phyloP scores from a whole-genome alignment of 2,888 invertebrate species.

The Leptinotarsa haldemani region DNA sequence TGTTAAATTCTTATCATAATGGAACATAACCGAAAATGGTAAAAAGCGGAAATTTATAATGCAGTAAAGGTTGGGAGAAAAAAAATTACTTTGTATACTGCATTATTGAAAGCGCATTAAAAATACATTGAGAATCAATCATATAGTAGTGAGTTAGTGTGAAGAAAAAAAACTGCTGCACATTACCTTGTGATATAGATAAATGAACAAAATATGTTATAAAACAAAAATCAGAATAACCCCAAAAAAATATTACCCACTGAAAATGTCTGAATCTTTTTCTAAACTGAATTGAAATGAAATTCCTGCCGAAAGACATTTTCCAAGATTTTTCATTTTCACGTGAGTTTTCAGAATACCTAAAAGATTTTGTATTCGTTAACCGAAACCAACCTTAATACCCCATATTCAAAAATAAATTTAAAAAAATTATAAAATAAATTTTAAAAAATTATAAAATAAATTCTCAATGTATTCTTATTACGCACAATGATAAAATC shows the following conservation, averaged over 20 bases:
- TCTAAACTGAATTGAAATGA: too few species aligned
- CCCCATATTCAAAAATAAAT: not conserved
- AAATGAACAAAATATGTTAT: too few species aligned
- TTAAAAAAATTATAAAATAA: not conserved
- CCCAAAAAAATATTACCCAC: too few species aligned
- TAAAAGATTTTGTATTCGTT: too few species aligned
- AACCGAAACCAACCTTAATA: too few species aligned
- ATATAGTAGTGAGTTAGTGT: not conserved
- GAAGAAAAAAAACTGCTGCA: not conserved
- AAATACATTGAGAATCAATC: conserved; percentile 17
- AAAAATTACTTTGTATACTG: conserved; percentile 14
- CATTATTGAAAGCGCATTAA: conserved; percentile 26
- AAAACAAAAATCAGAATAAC: too few species aligned
- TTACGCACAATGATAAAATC: conserved; percentile 33
- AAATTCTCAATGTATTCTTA: conserved; percentile 16
- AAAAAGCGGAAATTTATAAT: conserved; percentile 33
- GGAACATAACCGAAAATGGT: conserved; percentile 26
- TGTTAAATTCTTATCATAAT: conserved; percentile 25
- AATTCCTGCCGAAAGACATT: too few species aligned
- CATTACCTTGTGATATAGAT: too few species aligned
- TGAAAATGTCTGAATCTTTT: too few species aligned
- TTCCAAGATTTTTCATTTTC: too few species aligned
- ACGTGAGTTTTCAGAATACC: too few species aligned
- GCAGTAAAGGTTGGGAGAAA: conserved; percentile 22
- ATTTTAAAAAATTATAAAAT: not conserved